A percentile compares a stretch with the other conserved stretches of the same genome.
phyloP scores from a whole-genome alignment of 2,113 vertebrate genomes.

The Thalassarche chlororhynchos region DNA sequence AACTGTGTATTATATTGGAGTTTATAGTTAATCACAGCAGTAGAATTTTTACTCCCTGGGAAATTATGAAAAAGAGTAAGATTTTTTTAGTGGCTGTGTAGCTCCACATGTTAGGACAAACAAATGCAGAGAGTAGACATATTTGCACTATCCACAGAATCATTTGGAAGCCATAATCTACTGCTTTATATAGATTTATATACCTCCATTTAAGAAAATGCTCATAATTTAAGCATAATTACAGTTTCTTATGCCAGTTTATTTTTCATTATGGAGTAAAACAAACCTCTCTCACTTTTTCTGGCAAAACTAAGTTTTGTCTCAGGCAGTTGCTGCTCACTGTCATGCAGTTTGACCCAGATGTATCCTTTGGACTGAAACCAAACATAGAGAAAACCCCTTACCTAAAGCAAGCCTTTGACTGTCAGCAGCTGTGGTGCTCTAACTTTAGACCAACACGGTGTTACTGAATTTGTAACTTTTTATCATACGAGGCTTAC shows the following conservation, averaged over 20 bases:
- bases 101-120: not conserved
- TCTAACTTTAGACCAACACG: not conserved
- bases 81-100: not conserved
- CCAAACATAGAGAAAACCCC: not conserved
- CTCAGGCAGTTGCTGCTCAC: not conserved
- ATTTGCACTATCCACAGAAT: not conserved
- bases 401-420: not conserved
- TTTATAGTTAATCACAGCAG: not conserved
- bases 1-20: not conserved
- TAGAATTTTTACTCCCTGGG: not conserved
- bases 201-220: not conserved
- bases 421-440: not conserved
- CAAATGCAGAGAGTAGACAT: not conserved
- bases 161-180: not conserved
- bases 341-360: not conserved
- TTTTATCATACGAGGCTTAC: not conserved
- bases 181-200: not conserved
- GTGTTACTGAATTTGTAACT: not conserved
- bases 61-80: not conserved
- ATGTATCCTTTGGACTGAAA: not conserved
- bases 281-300: not conserved
- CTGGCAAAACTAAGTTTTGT: not conserved
- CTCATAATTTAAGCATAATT: not conserved
- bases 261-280: not conserved
- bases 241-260: not conserved